A percentile compares a stretch with the other conserved stretches of the same genome.
These are phyloP conservation scores for Axea sp. DNA, from an alignment of 2,888 invertebrate species.

Conservation along the genomic window DNA sequence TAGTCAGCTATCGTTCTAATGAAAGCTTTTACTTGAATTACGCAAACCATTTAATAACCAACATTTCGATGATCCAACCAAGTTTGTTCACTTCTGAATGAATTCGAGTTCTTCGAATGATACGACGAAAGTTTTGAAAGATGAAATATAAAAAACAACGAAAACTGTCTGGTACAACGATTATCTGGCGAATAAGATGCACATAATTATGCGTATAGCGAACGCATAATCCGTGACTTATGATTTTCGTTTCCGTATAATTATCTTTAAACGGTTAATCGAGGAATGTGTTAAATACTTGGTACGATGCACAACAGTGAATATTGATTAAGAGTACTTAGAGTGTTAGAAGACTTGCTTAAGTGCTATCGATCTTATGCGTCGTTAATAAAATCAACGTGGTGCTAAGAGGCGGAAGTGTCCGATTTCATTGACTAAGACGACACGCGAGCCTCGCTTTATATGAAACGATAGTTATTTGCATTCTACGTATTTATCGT, in stretches of 20 bases:
- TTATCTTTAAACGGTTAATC: conserved; percentile 14
- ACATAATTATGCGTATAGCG: too few species aligned
- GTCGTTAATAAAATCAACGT: conserved; percentile 52
- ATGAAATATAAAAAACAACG: too few species aligned
- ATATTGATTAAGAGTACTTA: conserved; percentile 51
- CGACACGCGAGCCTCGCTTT: conserved; percentile 37
- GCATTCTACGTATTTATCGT: conserved; percentile 14
- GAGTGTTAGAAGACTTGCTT: conserved; percentile 39
- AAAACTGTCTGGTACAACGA: too few species aligned
- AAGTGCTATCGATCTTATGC: conserved; percentile 47
- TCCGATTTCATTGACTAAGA: conserved; percentile 52
- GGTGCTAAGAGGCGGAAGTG: conserved; percentile 47
- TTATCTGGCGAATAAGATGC: too few species aligned
- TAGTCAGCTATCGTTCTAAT: too few species aligned
- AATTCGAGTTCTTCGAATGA: too few species aligned
- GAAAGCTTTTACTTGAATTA: too few species aligned
- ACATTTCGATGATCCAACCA: too few species aligned
- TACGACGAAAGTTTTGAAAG: too few species aligned
- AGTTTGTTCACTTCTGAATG: too few species aligned
- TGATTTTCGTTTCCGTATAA: conserved; percentile 13
- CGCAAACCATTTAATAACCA: too few species aligned
- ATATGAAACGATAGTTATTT: conserved; percentile 13
- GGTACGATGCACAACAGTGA: conserved; percentile 5
- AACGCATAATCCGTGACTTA: conserved; percentile 10
- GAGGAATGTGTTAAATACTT: conserved; percentile 35